Percentiles rank a stretch among this genome's conserved stretches.
Evolutionary conservation across 2,113 vertebrate genomes (phyloP).

Genomic region (Lepus timidus): DNA sequence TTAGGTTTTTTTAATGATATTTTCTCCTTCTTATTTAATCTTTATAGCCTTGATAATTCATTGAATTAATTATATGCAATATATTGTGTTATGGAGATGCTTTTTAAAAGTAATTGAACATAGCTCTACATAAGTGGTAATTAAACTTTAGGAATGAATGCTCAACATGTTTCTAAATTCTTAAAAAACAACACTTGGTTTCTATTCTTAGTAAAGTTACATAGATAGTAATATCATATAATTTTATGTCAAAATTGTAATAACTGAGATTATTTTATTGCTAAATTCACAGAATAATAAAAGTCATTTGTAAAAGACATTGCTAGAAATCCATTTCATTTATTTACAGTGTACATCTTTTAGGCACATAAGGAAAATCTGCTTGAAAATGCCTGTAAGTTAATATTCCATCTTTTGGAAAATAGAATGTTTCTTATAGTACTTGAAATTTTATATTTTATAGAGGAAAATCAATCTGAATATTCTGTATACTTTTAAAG

Average conservation of each 20-base stretch:
- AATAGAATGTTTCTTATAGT: not conserved
- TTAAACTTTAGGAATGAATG: conserved; percentile 86
- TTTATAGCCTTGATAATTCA: conserved; percentile 96
- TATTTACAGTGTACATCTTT: conserved; percentile 4
- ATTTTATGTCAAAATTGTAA: not conserved
- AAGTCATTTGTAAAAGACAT: not conserved
- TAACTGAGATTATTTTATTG: not conserved
- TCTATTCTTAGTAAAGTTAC: conserved; percentile 62
- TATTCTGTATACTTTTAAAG: not conserved
- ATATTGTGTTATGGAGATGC: conserved; percentile 88
- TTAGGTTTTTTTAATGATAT: conserved; percentile 94
- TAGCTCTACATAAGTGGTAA: conserved; percentile 86
- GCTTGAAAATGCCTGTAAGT: not conserved
- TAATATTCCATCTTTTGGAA: conserved; percentile 26
- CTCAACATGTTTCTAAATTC: conserved; percentile 80
- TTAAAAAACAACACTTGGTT: conserved; percentile 61
- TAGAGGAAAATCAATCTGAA: not conserved
- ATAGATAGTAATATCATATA: conserved; percentile 22
- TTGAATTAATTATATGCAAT: conserved; percentile 95
- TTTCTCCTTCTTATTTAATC: conserved; percentile 97
- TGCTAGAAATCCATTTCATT: not conserved
- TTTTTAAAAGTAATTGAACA: conserved; percentile 88
- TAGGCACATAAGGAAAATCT: not conserved
- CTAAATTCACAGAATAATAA: not conserved
- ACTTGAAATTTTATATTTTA: not conserved